Conservation (phyloP, 2,888 invertebrate species). For the Cryptophagus acutangulus region DNA sequence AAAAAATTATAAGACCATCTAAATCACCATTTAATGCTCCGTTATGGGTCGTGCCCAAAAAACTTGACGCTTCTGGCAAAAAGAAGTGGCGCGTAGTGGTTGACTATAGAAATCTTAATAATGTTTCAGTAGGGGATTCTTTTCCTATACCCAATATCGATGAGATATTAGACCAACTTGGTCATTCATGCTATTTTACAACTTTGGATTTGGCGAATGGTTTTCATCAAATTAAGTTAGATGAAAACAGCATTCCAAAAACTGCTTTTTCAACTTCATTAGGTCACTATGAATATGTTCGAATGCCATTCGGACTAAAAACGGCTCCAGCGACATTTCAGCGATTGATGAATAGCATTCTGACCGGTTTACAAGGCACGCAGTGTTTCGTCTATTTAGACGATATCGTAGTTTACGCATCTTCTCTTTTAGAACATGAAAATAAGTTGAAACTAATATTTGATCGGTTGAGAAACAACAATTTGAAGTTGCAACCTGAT, state of each 20-base stretch:
- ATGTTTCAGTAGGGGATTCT: slow-evolving; percentile 6
- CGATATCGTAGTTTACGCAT: slow-evolving; percentile 5
- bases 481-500: slow-evolving; percentile 2
- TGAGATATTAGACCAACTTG: slow-evolving; percentile 8
- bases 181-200: slow-evolving; percentile 2
- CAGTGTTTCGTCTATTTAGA: slow-evolving; percentile 7
- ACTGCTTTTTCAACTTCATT: slow-evolving; percentile 5
- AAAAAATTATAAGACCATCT: slow-evolving; percentile 6
- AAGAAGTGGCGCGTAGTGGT: slow-evolving; percentile 11
- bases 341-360: background rate
- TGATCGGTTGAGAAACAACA: slow-evolving; percentile 2
- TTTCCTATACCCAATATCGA: slow-evolving; percentile 7
- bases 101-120: slow-evolving; percentile 10
- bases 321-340: background rate
- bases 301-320: slow-evolving; percentile 10
- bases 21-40: slow-evolving; percentile 4
- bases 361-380: background rate
- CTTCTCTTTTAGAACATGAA: slow-evolving; percentile 1
- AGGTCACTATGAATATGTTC: slow-evolving; percentile 6
- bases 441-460: slow-evolving; percentile 3
- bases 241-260: slow-evolving; percentile 1
- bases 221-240: slow-evolving; percentile 6
- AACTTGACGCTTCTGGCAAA: slow-evolving; percentile 8
- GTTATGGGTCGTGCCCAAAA: slow-evolving; percentile 8
- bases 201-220: slow-evolving; percentile 2